These are phyloP conservation scores for Tipula helvola DNA, from an alignment of 2,888 invertebrate species.

Conservation along the genomic window DNA sequence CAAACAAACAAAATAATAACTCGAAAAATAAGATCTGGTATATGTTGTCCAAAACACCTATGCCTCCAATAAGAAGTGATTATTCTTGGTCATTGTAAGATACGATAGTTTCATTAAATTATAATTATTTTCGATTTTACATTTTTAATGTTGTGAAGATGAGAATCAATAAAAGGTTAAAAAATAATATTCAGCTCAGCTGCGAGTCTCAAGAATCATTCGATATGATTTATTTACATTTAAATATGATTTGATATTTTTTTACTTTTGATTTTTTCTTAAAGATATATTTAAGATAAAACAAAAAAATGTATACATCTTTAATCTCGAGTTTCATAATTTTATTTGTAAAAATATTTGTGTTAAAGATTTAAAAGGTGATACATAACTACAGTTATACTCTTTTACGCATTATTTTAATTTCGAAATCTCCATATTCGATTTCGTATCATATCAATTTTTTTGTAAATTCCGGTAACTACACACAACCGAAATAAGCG, in stretches of 20 bases:
- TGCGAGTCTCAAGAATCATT: background rate
- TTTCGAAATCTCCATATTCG: no score
- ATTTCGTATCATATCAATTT: no score
- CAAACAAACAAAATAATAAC: no score
- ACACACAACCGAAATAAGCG: no score
- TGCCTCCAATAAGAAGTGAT: background rate
- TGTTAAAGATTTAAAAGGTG: background rate
- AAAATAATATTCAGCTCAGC: background rate
- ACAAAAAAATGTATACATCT: background rate
- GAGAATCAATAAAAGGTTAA: background rate
- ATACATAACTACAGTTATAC: no score
- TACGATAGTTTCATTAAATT: background rate
- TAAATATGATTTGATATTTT: background rate
- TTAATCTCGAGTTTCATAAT: background rate
- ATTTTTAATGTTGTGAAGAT: background rate
- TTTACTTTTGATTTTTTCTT: background rate
- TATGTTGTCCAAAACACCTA: background rate
- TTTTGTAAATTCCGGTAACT: no score
- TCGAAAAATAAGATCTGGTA: no score
- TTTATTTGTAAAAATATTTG: background rate
- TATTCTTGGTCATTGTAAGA: background rate
- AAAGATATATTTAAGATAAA: background rate
- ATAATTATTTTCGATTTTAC: background rate
- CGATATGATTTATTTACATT: background rate
- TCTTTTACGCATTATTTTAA: no score